Evolutionary conservation across 2,888 invertebrate species (phyloP).

Genomic region (Megamerina dolium): DNA sequence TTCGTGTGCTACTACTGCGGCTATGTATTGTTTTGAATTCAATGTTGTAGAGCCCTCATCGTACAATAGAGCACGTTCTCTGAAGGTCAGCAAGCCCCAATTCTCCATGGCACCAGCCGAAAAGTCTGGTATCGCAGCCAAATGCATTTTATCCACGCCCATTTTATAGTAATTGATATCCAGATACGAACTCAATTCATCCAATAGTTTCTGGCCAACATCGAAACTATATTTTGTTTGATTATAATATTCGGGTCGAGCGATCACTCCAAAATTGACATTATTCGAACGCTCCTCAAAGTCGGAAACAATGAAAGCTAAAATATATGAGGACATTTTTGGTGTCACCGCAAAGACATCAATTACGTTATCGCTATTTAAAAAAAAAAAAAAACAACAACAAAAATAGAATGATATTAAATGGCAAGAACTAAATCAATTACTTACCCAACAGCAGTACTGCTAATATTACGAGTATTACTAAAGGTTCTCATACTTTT

Average conservation of each 20-base stretch:
- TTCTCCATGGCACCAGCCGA: slow-evolving; percentile 86
- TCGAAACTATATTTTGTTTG: slow-evolving; percentile 63
- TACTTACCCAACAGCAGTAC: slow-evolving; percentile 28
- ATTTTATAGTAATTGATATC: slow-evolving; percentile 52
- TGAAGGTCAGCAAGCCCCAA: slow-evolving; percentile 82
- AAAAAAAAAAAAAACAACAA: not conserved
- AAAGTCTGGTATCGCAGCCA: slow-evolving; percentile 82
- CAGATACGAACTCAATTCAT: slow-evolving; percentile 56
- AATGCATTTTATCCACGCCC: slow-evolving; percentile 67
- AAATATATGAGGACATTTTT: slow-evolving; percentile 71
- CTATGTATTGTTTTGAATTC: slow-evolving; percentile 57
- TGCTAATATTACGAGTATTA: slow-evolving; percentile 28
- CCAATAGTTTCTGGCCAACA: slow-evolving; percentile 54
- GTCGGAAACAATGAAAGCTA: slow-evolving; percentile 70
- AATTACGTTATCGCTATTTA: slow-evolving; percentile 23
- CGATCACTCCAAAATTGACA: slow-evolving; percentile 54
- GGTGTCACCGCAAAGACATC: slow-evolving; percentile 49
- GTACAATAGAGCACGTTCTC: slow-evolving; percentile 64
- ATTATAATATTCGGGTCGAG: slow-evolving; percentile 61
- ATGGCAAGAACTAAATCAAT: not conserved
- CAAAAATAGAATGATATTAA: not conserved
- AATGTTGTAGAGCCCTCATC: slow-evolving; percentile 57
- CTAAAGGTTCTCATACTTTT: slow-evolving; percentile 34
- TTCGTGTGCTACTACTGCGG: slow-evolving; percentile 52
- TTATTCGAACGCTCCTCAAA: slow-evolving; percentile 41